A percentile compares a stretch with the other conserved stretches of the same genome.
phyloP scores from a whole-genome alignment of 2,113 vertebrate genomes.

The Chaenogobius annularis region DNA sequence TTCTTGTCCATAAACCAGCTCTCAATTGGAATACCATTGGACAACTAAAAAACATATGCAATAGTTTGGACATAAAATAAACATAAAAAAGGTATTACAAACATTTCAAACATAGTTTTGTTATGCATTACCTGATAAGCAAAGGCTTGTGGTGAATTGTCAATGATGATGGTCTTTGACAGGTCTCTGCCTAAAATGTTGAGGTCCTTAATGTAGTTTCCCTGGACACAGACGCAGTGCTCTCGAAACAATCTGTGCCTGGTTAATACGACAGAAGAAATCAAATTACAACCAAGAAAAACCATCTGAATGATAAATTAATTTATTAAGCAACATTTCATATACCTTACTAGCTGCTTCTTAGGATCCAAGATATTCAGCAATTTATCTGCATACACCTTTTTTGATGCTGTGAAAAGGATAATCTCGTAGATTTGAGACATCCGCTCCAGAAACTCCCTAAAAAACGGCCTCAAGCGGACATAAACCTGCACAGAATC shows the following conservation, averaged over 20 bases:
- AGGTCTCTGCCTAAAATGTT: slow-evolving; percentile 98
- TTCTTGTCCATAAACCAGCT: slow-evolving; percentile 99
- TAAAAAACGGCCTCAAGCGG: slow-evolving; percentile 95
- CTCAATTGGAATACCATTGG: slow-evolving; percentile 99
- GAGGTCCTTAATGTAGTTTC: slow-evolving; percentile 99
- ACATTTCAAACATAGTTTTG: neutral
- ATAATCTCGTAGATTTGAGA: slow-evolving; percentile 99
- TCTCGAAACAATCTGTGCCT: slow-evolving; percentile 98
- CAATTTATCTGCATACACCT: slow-evolving; percentile 99
- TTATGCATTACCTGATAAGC: slow-evolving; percentile 89
- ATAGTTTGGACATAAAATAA: neutral
- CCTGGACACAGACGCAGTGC: slow-evolving; percentile 98
- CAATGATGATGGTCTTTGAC: slow-evolving; percentile 99
- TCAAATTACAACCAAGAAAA: neutral
- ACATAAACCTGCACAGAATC: slow-evolving; percentile 87
- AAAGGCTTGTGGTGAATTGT: slow-evolving; percentile 99
- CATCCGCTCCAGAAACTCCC: slow-evolving; percentile 98
- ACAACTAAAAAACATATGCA: slow-evolving; percentile 78
- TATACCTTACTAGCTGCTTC: slow-evolving; percentile 97
- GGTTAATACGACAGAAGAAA: slow-evolving; percentile 12
- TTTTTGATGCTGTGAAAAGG: slow-evolving; percentile 99
- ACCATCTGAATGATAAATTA: neutral
- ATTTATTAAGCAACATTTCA: slow-evolving; percentile 5
- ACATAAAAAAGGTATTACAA: neutral
- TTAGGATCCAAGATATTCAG: slow-evolving; percentile 99